Evolutionary conservation across 2,113 vertebrate species (phyloP).

Genomic region (Cisticola juncidis): DNA sequence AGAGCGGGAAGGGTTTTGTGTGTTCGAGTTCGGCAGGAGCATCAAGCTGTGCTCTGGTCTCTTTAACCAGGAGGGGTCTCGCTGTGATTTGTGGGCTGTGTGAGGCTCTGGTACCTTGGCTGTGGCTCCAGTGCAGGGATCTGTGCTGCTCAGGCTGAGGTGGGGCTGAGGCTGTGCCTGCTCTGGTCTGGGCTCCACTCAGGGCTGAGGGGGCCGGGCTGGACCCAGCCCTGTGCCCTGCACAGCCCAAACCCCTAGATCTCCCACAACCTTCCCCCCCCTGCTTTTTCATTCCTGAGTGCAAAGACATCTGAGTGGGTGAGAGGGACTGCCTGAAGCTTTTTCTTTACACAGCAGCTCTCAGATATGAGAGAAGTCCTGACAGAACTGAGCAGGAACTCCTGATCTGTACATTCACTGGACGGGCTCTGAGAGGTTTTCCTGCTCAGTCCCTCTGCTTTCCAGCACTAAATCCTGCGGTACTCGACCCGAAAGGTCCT

Average conservation of each 20-base stretch:
- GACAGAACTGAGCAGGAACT: background rate
- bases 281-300: background rate
- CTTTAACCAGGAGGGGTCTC: background rate
- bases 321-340: background rate
- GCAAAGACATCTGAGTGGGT: background rate
- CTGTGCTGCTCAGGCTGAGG: background rate
- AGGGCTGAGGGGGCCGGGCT: background rate
- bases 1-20: background rate
- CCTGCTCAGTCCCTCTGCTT: background rate
- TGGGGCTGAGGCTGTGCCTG: background rate
- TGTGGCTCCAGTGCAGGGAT: background rate
- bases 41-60: background rate
- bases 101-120: accelerated
- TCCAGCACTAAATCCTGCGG: conserved; percentile 34
- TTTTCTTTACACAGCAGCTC: background rate
- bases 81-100: background rate
- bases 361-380: accelerated
- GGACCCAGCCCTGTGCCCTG: background rate
- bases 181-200: background rate
- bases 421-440: background rate
- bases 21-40: background rate
- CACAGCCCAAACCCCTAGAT: no score
- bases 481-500: conserved; percentile 23
- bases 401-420: background rate
- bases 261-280: background rate